Evolutionary conservation across 2,888 invertebrate genomes (phyloP).

Genomic region (Empis livida): DNA sequence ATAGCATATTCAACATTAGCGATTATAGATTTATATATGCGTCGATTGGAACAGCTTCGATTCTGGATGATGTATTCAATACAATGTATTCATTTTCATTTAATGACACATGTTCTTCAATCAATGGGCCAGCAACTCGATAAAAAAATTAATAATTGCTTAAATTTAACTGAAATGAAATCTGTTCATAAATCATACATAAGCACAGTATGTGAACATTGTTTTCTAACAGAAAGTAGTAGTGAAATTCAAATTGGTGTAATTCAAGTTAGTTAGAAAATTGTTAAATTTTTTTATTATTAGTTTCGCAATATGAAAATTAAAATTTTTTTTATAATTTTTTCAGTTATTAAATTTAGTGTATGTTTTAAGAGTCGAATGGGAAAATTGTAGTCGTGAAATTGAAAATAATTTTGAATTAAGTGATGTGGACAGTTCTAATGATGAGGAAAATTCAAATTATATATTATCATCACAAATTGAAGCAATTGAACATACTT

Average conservation of each 20-base stretch:
- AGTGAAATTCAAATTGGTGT: slow-evolving; percentile 17
- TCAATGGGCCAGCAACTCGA: slow-evolving; percentile 26
- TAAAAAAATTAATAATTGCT: slow-evolving; percentile 20
- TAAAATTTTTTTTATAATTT: too few relatives aligned
- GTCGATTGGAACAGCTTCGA: slow-evolving; percentile 39
- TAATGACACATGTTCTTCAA: slow-evolving; percentile 38
- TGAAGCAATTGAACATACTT: slow-evolving; percentile 28
- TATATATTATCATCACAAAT: slow-evolving; percentile 24
- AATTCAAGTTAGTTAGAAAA: slow-evolving; percentile 19
- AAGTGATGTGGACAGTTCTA: slow-evolving; percentile 9
- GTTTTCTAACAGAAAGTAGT: slow-evolving; percentile 20
- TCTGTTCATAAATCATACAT: slow-evolving; percentile 29
- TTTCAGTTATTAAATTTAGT: slow-evolving; percentile 27
- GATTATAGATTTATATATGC: slow-evolving; percentile 27
- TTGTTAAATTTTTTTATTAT: not conserved
- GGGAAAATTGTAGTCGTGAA: slow-evolving; percentile 22
- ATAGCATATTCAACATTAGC: slow-evolving; percentile 22
- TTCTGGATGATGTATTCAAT: slow-evolving; percentile 43
- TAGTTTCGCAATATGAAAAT: not conserved
- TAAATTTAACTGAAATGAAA: slow-evolving; percentile 26
- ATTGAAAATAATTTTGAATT: slow-evolving; percentile 16
- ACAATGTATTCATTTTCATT: slow-evolving; percentile 39
- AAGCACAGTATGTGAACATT: slow-evolving; percentile 24
- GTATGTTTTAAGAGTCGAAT: slow-evolving; percentile 28
- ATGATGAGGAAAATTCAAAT: slow-evolving; percentile 14